Percentiles rank a stretch among this genome's conserved stretches.
These are phyloP conservation scores for Brachionus rubens DNA, from an alignment of 1,140 invertebrate genomes.

Conservation along the genomic window DNA sequence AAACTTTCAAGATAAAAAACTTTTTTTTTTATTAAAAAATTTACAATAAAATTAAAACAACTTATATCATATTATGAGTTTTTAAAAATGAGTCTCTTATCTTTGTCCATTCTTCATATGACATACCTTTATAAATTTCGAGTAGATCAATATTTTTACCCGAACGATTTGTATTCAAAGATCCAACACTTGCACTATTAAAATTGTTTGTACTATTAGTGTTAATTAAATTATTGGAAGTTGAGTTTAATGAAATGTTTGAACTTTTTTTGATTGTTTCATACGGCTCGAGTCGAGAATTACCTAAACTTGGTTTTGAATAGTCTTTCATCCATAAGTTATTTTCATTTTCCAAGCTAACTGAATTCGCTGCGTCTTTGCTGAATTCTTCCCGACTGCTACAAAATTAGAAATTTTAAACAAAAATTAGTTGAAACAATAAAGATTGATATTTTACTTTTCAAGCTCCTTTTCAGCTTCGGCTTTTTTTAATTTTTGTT, in stretches of 20 bases:
- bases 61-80: conserved; percentile 41
- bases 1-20: background rate
- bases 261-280: background rate
- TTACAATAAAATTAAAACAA: background rate
- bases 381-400: conserved; percentile 17
- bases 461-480: conserved; percentile 44
- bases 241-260: background rate
- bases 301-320: conserved; percentile 5
- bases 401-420: background rate
- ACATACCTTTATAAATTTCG: conserved; percentile 40
- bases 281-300: background rate
- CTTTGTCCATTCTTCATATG: conserved; percentile 43
- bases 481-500: conserved; percentile 36
- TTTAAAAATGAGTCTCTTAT: conserved; percentile 37
- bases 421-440: background rate
- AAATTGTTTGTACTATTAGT: conserved; percentile 5
- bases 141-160: conserved; percentile 5
- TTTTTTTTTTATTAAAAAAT: background rate
- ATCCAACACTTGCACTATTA: background rate
- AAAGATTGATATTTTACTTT: background rate
- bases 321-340: conserved; percentile 43
- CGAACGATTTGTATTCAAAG: conserved; percentile 11
- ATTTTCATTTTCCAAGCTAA: conserved; percentile 16
- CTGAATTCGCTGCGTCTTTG: conserved; percentile 15
- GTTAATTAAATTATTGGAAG: background rate